These are phyloP conservation scores for Rhineura floridana DNA, from an alignment of 2,113 vertebrate genomes.

Conservation along the genomic window DNA sequence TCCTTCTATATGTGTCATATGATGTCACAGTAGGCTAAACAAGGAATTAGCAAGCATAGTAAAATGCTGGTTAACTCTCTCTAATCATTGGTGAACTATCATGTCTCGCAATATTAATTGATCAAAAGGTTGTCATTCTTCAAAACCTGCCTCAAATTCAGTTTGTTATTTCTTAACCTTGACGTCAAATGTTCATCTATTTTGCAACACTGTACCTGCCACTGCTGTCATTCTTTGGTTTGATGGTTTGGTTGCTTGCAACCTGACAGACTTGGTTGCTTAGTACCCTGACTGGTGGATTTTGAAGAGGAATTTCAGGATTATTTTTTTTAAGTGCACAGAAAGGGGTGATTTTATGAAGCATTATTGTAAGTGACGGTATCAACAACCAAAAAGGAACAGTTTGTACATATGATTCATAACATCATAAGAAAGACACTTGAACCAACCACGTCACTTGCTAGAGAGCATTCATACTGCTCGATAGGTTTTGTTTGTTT, in stretches of 20 bases:
- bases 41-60: background rate
- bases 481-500: background rate
- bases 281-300: background rate
- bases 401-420: background rate
- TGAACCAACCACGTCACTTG: background rate
- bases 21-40: background rate
- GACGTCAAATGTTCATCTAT: background rate
- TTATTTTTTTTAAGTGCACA: background rate
- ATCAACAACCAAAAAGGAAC: background rate
- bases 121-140: background rate
- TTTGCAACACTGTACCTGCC: background rate
- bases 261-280: background rate
- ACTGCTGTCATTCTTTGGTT: background rate
- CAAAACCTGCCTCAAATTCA: conserved; percentile 21
- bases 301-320: too few species aligned
- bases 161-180: background rate
- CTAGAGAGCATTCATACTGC: background rate
- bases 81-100: background rate
- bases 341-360: background rate
- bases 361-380: background rate
- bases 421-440: background rate
- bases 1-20: background rate
- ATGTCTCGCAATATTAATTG: background rate
- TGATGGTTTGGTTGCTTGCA: background rate
- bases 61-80: background rate